phyloP scores from a whole-genome alignment of 2,888 invertebrate species.

The Formica aserva region DNA sequence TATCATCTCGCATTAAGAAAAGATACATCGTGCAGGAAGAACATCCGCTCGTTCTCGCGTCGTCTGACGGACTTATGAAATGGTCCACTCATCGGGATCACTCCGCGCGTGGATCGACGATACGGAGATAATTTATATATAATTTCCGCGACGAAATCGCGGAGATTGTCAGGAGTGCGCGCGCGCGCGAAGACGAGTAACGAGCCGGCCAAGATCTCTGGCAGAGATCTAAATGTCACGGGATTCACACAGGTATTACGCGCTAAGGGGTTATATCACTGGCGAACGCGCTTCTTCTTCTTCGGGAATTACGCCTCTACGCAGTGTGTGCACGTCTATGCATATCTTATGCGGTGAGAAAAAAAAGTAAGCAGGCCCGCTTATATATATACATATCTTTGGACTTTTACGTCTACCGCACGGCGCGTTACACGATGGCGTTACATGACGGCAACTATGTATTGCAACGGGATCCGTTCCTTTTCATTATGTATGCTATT shows the following conservation, averaged over 20 bases:
- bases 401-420: background rate
- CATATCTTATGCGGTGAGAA: conserved; percentile 19
- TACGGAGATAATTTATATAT: conserved; percentile 59
- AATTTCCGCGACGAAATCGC: conserved; percentile 45
- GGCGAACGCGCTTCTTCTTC: conserved; percentile 54
- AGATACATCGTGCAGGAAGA: conserved; percentile 8
- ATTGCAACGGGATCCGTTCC: background rate
- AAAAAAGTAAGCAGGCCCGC: conserved; percentile 11
- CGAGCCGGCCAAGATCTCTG: conserved; percentile 59
- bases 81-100: conserved; percentile 16
- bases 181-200: conserved; percentile 67
- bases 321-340: background rate
- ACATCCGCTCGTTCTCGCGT: conserved; percentile 8
- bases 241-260: conserved; percentile 83
- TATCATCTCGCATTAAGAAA: background rate
- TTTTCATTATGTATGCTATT: background rate
- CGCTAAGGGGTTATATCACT: conserved; percentile 76
- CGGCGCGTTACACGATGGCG: background rate
- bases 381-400: background rate
- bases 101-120: background rate
- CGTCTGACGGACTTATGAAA: conserved; percentile 18
- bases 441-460: background rate
- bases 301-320: conserved; percentile 10
- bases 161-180: conserved; percentile 62
- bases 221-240: conserved; percentile 81